Base-by-base conservation (phyloP, 2,113 vertebrate genomes). In the Centrocercus urophasianus region DNA sequence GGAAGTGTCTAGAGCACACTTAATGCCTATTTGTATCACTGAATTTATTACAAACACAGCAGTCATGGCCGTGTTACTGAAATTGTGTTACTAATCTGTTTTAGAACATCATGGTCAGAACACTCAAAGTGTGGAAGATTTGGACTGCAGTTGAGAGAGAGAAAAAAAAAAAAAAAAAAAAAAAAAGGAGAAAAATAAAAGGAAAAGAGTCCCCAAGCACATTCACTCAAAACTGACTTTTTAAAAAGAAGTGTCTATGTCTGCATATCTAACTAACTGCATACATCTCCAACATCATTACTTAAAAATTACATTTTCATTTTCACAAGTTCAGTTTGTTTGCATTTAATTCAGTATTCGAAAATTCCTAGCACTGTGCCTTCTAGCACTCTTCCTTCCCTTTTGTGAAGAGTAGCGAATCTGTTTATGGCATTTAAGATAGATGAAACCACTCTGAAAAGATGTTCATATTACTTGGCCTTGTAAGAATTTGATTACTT, bases 401-500 rank as follows among this genome's bases (percentile, higher is more conserved):
- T 92, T 94, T 94, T 95, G 91, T 90, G 61, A 96, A 89, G 72
- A 89, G 59, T 56, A 40, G 65, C 25, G 76, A 48, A 77, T 93
- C 90, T 16, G 19, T 89, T 75, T 34, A 72, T 77, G 85, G 86
- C 83, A 86, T 60, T 59, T 93, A 93, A 97, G 85, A 96, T 70
- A 97, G 95, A 97, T 96, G 92, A 92, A 93, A 95, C 48, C 65
- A 79, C 85, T 95, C 93, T 94, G 80, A 96, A 97, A 54, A 94
- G 92, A 96, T 96, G 90, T 95, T 97, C 92, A 97, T 97, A 96
- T 93, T 96, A 95, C 90, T 83, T 92, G 83, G 92, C 60, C 89
- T 94, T 96, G 80, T 97, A 89, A 97, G 88, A 69, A 42, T 97
- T 90, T 97, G 95, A 97, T 97, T 97, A 87, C 88, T 97, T 97